Base-by-base conservation (phyloP, 2,888 invertebrate genomes). In the Yponomeuta cagnagella region DNA sequence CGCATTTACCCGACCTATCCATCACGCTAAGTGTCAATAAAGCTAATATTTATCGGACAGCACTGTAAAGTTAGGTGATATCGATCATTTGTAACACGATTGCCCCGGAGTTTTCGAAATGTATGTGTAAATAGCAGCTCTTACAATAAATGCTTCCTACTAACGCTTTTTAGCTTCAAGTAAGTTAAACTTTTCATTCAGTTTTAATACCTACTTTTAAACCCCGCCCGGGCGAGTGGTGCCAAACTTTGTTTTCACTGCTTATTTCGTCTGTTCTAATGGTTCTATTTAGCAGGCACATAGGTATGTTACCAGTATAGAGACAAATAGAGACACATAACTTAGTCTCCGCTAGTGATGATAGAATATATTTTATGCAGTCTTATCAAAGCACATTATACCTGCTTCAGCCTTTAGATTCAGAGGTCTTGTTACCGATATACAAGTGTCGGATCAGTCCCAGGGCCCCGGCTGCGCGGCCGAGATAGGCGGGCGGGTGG, bases 1-100 rank as follows among this genome's bases (percentile, higher is more conserved):
- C 52, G 15, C 52, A 15, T 15, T 9, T 58, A 58, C 43, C 10
- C 31, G 23, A 43, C 63, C 82, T 84, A 89, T 90, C 90, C 85
- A 90, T 90, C 90, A 90, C 77, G 74, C 73, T 73, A 76, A 75
- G 77, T 83, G 89, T 87, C 89, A 86, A 85, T 87, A 83, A 80
- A 37, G 33, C 69, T 37, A 58, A 23, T 81, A 79, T 76, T 77
- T 77, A 79, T 77, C 78, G 76, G 77, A 73, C 78, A 75, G 75
- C 76, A 76, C 78, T 76, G 78, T 80, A 79, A 82, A 82, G 79
- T 83, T 82, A 74, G 77, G 75, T 76, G 76, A 74, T 80, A 90
- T 90, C 90, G 82, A 88, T 90, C 90, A 90, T 84, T 82, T 80
- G 76, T 87, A 88, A 88, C 80, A 75, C 83, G 85, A 87, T 89